Base-by-base conservation (phyloP, 2,113 vertebrate species). In the Oreochromis spilurus region DNA sequence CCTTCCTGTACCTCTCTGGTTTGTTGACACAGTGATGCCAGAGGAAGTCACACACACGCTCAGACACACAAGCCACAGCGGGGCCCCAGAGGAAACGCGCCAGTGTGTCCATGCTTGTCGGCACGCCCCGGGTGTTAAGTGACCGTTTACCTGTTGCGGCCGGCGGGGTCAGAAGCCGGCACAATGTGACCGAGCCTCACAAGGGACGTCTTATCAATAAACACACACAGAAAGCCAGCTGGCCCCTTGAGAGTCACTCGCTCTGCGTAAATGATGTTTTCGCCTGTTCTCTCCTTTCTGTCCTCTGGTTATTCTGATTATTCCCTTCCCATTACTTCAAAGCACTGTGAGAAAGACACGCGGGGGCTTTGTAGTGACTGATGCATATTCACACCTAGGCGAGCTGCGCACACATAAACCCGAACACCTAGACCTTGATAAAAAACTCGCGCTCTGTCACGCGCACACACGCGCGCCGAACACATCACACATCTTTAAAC, bases 11-110 rank as follows among this genome's bases (percentile, higher is more conserved):
- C 85, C 36, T 1, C 75, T 85, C 14, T n/a, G 85, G 19, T 48
- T 70, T 96, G 94, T 96, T 95, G 94, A 96, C 92, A 92, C 94
- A 96, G 94, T 34, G 4, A 54, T 34, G 79, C 53, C 55, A 65
- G 24, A 92, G 93, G 94, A 96, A 94, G 92, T 92, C 83, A 0
- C 91, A 21, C 88, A 50, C 86, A 31, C 72, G 0, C 9, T 53
- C 14, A 8, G 85, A 21, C 86, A 43, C 88, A 53, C 82, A 50
- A 9, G 82, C 58, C 48, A 2, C 87, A 10, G 81, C 26, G 2
- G 4, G 43, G 67, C 40, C 85, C 40, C 16, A 10, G 86, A 94
- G 94, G 93, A 95, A 94, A 43, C 24, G 4, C 5, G 57, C 1
- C 1, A 87, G 84, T 79, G 43, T 77, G 79, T 84, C 75, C 17